Conservation (phyloP, 2,113 vertebrate species). For the Lasiurus borealis region DNA sequence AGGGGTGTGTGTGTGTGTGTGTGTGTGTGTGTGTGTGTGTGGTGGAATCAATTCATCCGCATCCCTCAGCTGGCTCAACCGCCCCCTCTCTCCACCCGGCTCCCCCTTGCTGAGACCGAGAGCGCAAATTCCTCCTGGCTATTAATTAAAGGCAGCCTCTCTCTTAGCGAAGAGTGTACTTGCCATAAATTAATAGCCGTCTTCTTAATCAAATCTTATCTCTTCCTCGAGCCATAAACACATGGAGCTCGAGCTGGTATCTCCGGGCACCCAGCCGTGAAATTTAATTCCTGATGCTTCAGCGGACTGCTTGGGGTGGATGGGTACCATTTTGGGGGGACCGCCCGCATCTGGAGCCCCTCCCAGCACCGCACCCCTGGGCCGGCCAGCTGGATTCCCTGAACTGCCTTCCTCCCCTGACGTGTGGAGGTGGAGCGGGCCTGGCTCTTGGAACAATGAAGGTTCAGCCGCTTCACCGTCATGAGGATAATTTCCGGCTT, state of each 20-base stretch:
- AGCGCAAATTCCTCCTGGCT: constrained; percentile 89
- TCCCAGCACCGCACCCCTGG: neutral
- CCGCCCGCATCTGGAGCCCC: neutral
- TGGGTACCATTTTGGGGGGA: constrained; percentile 35
- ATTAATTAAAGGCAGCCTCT: constrained; percentile 91
- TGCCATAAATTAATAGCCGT: constrained; percentile 90
- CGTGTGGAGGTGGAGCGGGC: neutral
- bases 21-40: constrained; percentile 62
- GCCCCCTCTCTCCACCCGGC: constrained; percentile 16
- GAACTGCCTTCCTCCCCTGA: neutral
- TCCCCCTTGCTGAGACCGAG: constrained; percentile 78
- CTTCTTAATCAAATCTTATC: constrained; percentile 91
- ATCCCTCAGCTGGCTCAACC: constrained; percentile 72
- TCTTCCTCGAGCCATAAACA: constrained; percentile 81
- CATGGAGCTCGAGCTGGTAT: constrained; percentile 77
- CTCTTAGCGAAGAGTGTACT: constrained; percentile 82
- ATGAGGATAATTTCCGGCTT: neutral
- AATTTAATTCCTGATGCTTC: constrained; percentile 88
- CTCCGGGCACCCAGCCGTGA: constrained; percentile 83
- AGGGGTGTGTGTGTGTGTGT: constrained; percentile 65
- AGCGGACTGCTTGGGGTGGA: neutral
- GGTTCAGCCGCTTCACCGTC: neutral
- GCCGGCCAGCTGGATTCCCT: neutral
- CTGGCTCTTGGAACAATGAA: neutral
- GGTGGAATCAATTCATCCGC: constrained; percentile 76